Base-by-base conservation (phyloP, 1,140 invertebrate genomes). In the Atta colombica region DNA sequence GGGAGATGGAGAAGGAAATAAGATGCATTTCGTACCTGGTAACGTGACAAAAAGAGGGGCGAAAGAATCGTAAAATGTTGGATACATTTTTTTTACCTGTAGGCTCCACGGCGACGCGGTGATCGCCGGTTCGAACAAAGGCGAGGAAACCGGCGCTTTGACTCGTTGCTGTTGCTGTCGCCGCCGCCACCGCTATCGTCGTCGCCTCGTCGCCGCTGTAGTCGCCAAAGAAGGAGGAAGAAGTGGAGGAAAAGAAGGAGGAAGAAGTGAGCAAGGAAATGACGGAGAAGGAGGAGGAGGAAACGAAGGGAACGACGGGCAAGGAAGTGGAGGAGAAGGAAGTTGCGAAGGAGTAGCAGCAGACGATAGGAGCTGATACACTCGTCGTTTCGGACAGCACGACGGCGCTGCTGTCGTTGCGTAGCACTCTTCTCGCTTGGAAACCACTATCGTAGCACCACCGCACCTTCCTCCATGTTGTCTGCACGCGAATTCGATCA, bases 401-500 rank as follows among this genome's bases (percentile, higher is more conserved):
- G 81, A 88, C 89, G 82, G 87, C 86, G 72, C 81, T 78, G 77
- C 77, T 81, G 74, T 77, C 88, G 80, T 74, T 14, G 80, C 69
- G 80, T 74, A 84, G 69, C 68, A 84, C 80, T 74, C 80, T 84
- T 72, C 77, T 88, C 77, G 80, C 78, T 82, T 87, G 75, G 89
- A 90, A 90, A 90, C 89, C 89, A 90, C 90, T 91, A 91, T 89
- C 89, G 89, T 88, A 91, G 85, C 89, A 91, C 89, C 85, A 89
- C 80, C 87, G 90, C 89, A 91, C 90, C 90, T 90, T 91, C 90
- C 90, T 90, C 90, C 90, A 91, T 91, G 89, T 91, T 90, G 87
- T 78, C 66, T 80, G 78, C 78, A 90, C 74, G 68, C 72, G 60
- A 88, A 85, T 82, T 86, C 80, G 80, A 82, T 81, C 69, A 74